phyloP scores from a whole-genome alignment of 2,888 invertebrate species.

The Seladonia tumulorum region DNA sequence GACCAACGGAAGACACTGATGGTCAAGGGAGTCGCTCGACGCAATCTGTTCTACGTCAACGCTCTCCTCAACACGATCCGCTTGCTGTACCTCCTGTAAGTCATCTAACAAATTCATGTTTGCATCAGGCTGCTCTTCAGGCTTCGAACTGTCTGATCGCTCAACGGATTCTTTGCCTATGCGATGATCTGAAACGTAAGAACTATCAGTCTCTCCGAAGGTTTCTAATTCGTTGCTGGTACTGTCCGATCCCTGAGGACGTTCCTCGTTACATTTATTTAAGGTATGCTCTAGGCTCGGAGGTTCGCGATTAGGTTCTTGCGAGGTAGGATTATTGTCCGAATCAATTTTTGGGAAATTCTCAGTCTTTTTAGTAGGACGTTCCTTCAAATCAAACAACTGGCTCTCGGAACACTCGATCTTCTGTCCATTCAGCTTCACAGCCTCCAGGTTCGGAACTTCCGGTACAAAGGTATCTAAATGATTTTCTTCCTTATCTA shows the following conservation, averaged over 20 bases:
- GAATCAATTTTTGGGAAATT: not conserved
- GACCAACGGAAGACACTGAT: not conserved
- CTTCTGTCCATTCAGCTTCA: not conserved
- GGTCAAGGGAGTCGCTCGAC: not conserved
- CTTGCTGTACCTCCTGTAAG: not conserved
- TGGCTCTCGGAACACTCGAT: not conserved
- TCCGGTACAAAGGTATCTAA: not conserved
- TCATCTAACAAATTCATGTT: not conserved
- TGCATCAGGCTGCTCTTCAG: not conserved
- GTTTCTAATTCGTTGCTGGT: slow-evolving; percentile 13
- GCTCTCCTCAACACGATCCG: not conserved
- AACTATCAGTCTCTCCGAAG: slow-evolving; percentile 18
- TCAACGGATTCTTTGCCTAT: not conserved
- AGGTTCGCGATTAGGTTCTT: slow-evolving; percentile 29
- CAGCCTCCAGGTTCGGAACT: not conserved
- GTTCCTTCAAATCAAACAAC: not conserved
- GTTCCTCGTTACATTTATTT: slow-evolving; percentile 38
- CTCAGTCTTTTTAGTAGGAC: not conserved
- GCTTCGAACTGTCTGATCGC: not conserved
- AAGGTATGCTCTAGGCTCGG: slow-evolving; percentile 48
- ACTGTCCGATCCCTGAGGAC: slow-evolving; percentile 15
- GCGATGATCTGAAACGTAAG: not conserved
- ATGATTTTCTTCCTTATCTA: not conserved
- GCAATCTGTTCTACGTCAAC: not conserved
- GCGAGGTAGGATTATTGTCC: not conserved